Evolutionary conservation across 2,797 vertebrate species (phyloP), one percentile per base, ranked within the genome.

Genomic region (Coracias cyanogaster): DNA sequence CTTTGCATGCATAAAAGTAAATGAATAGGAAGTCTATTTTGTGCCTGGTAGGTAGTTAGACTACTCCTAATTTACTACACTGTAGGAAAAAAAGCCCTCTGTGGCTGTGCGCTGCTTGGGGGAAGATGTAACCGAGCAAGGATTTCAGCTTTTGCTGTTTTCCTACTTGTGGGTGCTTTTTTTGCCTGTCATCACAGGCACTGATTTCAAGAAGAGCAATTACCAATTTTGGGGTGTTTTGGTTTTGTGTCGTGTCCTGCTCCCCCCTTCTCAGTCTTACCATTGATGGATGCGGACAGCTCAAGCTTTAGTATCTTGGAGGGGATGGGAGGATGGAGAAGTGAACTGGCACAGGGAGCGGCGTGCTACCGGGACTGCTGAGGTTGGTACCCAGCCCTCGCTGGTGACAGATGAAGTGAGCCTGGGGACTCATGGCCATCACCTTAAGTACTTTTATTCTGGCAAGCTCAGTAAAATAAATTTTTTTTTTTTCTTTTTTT

Each of bases 391-490:
- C 55, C 60, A 1, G 3, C 25, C 28, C 4, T 31, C 26, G 3
- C 16, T 22, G 35, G 37, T 22, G 84, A 16, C 33, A 10, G 31
- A 72, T 89, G 85, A 89, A 37, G 25, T 24, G 89, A 87, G 5
- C 33, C 16, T 71, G 77, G 67, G 31, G 60, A 17, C 55, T 89
- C 73, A 35, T 66, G 89, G 37, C 73, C n/a, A 15, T 73, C 92
- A 58, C 86, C 66, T 90, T 57, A 10, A 83, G 41, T 24, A 45
- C 82, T 92, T 92, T 54, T 72, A 51, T 79, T 91, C 77, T 25
- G 78, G 80, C 88, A 94, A 93, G 69, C 57, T 80, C 45, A 94
- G 76, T 73, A 31, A 24, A 93, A 83, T 41, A 90, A 13, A 29
- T 13, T 15, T 46, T 80, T 87, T 55, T 37, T 37, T 37, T 37